Percentiles rank a stretch among this genome's conserved stretches.
phyloP scores from a whole-genome alignment of 2,797 vertebrate genomes.

The Gambelia wislizenii region DNA sequence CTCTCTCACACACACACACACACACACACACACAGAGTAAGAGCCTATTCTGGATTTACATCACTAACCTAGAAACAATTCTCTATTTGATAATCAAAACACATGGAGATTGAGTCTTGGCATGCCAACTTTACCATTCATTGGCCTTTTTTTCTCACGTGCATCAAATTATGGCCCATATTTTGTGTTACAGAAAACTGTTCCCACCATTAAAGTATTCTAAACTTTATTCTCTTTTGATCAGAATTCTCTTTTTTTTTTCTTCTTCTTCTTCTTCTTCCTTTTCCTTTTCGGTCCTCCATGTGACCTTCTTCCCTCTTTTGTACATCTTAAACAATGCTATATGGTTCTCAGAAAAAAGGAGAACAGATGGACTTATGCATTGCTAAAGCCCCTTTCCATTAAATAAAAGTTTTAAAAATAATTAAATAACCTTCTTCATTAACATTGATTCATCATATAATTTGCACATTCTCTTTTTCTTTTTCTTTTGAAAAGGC shows the following conservation, averaged over 20 bases:
- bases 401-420: not conserved
- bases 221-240: not conserved
- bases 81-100: conserved; percentile 3
- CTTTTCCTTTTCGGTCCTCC: not conserved
- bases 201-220: not conserved
- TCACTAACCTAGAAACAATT: conserved; percentile 20
- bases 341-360: not conserved
- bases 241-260: not conserved
- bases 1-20: too few relatives aligned
- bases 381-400: not conserved
- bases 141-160: conserved; percentile 21
- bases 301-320: not conserved
- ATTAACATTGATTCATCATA: not conserved
- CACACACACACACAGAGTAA: not conserved
- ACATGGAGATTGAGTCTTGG: not conserved
- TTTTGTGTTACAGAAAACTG: conserved; percentile 14
- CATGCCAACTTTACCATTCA: not conserved
- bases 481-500: not conserved
- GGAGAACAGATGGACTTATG: not conserved
- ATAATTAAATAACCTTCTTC: not conserved
- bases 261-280: not conserved
- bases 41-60: conserved; percentile 13
- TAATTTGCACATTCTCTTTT: not conserved
- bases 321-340: not conserved
- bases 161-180: conserved; percentile 3